Evolutionary conservation across 2,113 vertebrate genomes (phyloP), one percentile per base, ranked within the genome.

Genomic region (Salminus brasiliensis): DNA sequence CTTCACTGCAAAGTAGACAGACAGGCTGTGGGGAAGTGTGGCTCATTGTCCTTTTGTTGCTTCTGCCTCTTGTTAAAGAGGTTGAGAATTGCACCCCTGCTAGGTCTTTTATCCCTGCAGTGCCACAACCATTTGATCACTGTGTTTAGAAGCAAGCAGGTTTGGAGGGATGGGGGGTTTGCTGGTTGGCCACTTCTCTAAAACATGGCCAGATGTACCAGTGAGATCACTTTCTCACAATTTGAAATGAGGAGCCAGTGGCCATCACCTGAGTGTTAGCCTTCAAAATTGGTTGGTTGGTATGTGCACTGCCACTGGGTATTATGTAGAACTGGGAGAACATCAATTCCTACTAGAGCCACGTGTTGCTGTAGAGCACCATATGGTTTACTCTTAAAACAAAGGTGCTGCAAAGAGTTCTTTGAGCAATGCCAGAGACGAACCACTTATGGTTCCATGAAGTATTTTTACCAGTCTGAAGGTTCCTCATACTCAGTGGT

Each of bases 21-120:
- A 78, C 81, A 30, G 70, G 30, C 30, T 77, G 83, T 85, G 79
- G 41, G 75, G 62, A 81, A 83, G 84, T 83, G 74, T 83, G 78
- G 60, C 72, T 81, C 68, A 78, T 80, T 72, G 80, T 76, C 68
- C 78, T 76, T 72, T 72, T 76, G 72, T 76, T 80, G 78, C 57
- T 66, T 73, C 53, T 80, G 68, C 45, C 72, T 76, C 68, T 73
- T 79, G 72, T 79, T 84, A 81, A 73, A 66, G 29, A 68, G 45
- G 43, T 34, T 2, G 43, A 76, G 60, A 81, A 86, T 79, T 71
- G 72, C 43, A 60, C 69, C 70, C 81, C 74, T 80, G 74, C 74
- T 76, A 68, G 30, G 73, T 34, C 67, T 68, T 85, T 76, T 75
- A 72, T 72, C 59, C 80, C 66, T 59, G 55, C 70, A 80, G 67